Base-by-base conservation (phyloP, 2,888 invertebrate species). In the Tortricodes alternella region DNA sequence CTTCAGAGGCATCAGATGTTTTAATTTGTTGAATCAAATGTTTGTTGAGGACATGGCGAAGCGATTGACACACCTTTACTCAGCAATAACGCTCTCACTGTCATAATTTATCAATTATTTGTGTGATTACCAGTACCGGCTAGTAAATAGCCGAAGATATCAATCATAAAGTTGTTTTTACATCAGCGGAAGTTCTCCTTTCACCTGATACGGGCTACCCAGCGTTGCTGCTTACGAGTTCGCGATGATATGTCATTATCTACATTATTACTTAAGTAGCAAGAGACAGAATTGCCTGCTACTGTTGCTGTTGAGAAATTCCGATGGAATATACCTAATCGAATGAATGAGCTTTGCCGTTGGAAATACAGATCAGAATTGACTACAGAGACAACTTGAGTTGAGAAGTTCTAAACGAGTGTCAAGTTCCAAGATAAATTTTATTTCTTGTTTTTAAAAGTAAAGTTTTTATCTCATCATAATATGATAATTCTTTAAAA, bases 181-280 rank as follows among this genome's bases (percentile, higher is more conserved):
- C 29, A 29, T 44, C 27, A 18, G 21, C 53, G 60, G 60, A 53
- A 60, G 55, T 39, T 44, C 58, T 37, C 58, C 61, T 61, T 61
- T 61, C 61, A 59, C 58, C 58, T 34, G 50, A 48, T 48, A 48
- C 48, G 37, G 50, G 44, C 38, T 32, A 9, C 24, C 57, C 24
- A 32, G 57, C 19, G 13, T 18, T 5, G 11, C 18, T 29, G 18
- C 27, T 43, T 43, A n/a, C n/a, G 6, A n/a, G 3, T 6, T 9
- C 9, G 2, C 18, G 34, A 3, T 18, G 9, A 16, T 24, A 27
- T 15, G n/a, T 18, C 7, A 18, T 29, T 8, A 29, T 34, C 23
- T 41, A 32, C 32, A 29, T 32, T 51, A 15, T 18, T 6, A 13
- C n/a, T 11, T 23, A 13, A 9, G 27, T 11, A 13, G 13, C 27